A percentile compares a stretch with the other conserved stretches of the same genome.
phyloP scores from a whole-genome alignment of 1,140 invertebrate species.

The Yoshiicerus persimilis region DNA sequence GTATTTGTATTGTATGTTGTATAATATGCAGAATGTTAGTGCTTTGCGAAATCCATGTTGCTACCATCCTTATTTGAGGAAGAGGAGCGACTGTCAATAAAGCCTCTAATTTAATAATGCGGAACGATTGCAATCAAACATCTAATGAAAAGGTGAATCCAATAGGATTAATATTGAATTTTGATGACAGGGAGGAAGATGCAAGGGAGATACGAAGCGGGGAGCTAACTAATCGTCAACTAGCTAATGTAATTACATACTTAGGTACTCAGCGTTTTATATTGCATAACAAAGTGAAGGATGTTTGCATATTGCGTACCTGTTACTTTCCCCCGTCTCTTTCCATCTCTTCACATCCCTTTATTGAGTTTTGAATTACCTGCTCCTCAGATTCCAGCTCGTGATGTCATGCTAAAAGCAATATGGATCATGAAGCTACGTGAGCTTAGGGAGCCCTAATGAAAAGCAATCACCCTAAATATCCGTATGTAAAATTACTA shows the following conservation, averaged over 20 bases:
- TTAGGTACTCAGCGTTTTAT: neutral
- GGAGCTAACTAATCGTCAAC: neutral
- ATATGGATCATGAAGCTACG: neutral
- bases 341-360: neutral
- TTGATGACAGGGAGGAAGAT: neutral
- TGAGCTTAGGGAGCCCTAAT: neutral
- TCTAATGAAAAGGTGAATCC: slow-evolving; percentile 28
- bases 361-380: slow-evolving; percentile 23
- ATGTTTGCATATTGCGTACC: neutral
- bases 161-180: slow-evolving; percentile 32
- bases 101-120: neutral
- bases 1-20: too few relatives aligned
- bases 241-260: neutral
- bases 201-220: neutral
- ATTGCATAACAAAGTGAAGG: neutral
- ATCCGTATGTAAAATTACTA: neutral
- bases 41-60: too few relatives aligned
- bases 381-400: neutral
- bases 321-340: neutral
- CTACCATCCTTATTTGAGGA: too few relatives aligned
- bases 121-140: neutral
- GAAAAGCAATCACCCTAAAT: neutral
- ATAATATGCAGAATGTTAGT: too few relatives aligned
- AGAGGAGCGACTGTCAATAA: too few relatives aligned
- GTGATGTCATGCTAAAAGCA: neutral